Evolutionary conservation across 2,888 invertebrate species (phyloP), one percentile per base, ranked within the genome.

Genomic region (Helleia helle): DNA sequence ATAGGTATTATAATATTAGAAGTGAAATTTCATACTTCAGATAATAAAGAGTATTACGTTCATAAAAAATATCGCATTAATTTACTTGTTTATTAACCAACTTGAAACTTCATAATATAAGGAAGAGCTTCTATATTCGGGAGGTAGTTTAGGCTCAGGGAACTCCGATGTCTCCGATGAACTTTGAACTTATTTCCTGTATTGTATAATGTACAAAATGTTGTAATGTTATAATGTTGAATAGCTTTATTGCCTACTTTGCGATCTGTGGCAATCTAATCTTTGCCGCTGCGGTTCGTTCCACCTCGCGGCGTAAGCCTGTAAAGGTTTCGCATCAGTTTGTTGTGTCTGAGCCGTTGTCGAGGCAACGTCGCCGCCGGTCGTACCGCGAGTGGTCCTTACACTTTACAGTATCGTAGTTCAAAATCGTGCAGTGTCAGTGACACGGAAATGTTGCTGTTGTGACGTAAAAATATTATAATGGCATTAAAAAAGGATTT

Each of bases 401-500:
- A n/a, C 65, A 63, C n/a, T n/a, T n/a, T 55, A 46, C 34, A 38
- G 39, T 41, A 31, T 41, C 43, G 43, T 43, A 44, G 48, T 58
- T 59, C 60, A 52, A 51, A 63, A 62, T 58, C 48, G 71, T 71
- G 70, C 59, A 63, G 75, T 76, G 74, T 51, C 54, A 62, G 76
- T 77, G 73, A 60, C 59, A 59, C 66, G 62, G 66, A 68, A 63
- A 77, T 76, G 74, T 61, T 69, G 48, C 63, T 55, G 59, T 58
- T 58, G 71, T 74, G 70, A 66, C 61, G 45, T 44, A 59, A 54
- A n/a, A 40, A 48, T 44, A 44, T 50, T 61, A 77, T 65, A 61
- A 84, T 84, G 84, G 84, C 79, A 60, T 63, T 76, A 56, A 80
- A 81, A 70, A 84, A 76, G 64, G 81, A 83, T 72, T 76, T 76